These are phyloP conservation scores for Phoeniculus purpureus DNA, from an alignment of 2,797 vertebrate genomes.

Conservation along the genomic window DNA sequence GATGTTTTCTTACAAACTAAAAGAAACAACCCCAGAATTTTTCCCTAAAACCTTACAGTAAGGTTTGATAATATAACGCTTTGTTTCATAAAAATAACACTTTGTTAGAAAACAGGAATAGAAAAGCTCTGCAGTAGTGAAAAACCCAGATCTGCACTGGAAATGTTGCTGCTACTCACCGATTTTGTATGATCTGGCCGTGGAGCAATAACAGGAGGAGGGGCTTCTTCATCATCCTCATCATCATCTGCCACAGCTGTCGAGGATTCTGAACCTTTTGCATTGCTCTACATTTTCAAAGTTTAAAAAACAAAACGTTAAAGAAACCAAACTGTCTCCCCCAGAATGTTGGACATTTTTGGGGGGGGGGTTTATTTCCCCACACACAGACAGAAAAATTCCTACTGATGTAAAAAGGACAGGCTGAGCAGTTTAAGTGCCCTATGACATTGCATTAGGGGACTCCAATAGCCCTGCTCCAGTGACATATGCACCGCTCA, in stretches of 20 bases:
- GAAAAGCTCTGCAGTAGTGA: neutral
- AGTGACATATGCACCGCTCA: neutral
- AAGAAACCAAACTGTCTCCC: neutral
- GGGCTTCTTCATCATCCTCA: slow-evolving; percentile 90
- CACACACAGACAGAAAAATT: neutral
- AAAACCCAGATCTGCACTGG: neutral
- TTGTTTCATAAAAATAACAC: neutral
- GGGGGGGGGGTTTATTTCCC: too few species aligned
- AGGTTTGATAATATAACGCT: neutral
- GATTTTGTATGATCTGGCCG: slow-evolving; percentile 97
- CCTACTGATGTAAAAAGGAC: neutral
- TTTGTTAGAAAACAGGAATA: neutral
- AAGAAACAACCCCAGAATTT: neutral
- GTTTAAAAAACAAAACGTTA: neutral
- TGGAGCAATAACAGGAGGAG: slow-evolving; percentile 92
- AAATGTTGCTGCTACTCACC: slow-evolving; percentile 77
- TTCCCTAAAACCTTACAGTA: neutral
- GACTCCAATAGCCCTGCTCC: neutral
- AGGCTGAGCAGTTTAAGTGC: neutral
- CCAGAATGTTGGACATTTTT: neutral
- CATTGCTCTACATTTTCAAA: slow-evolving; percentile 80
- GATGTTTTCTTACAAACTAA: neutral
- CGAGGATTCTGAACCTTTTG: slow-evolving; percentile 88
- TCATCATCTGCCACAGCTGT: slow-evolving; percentile 86
- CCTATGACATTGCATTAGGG: neutral